Percentiles rank a stretch among this genome's conserved stretches.
These are phyloP conservation scores for Patella vulgata DNA, from an alignment of 1,140 invertebrate genomes.

Conservation along the genomic window DNA sequence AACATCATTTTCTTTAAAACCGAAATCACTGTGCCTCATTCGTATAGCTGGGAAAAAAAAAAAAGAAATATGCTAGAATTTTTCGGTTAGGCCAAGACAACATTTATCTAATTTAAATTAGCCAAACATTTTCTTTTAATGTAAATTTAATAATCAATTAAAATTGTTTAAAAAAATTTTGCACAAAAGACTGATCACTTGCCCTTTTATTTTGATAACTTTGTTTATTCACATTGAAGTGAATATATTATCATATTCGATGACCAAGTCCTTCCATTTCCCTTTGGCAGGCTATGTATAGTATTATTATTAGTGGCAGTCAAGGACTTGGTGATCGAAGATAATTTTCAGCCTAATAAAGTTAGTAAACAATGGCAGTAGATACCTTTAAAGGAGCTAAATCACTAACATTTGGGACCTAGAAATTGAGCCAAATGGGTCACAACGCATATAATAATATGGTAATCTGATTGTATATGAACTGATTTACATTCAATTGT, in stretches of 20 bases:
- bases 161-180: not conserved
- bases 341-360: too few species aligned
- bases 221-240: not conserved
- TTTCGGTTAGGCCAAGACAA: not conserved
- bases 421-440: too few species aligned
- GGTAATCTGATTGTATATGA: too few species aligned
- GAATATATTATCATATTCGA: conserved; percentile 1
- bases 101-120: not conserved
- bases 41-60: conserved; percentile 45
- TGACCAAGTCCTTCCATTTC: too few species aligned
- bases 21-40: conserved; percentile 55
- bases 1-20: conserved; percentile 57
- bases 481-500: too few species aligned
- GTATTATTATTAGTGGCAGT: too few species aligned
- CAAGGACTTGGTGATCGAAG: too few species aligned
- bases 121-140: conserved; percentile 6
- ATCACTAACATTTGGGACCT: too few species aligned
- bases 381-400: too few species aligned
- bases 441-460: too few species aligned
- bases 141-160: not conserved
- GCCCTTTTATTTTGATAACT: not conserved
- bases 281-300: too few species aligned
- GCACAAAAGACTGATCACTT: not conserved
- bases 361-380: too few species aligned
- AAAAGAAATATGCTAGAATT: not conserved